These are phyloP conservation scores for Arrhopalites spinosus DNA, from an alignment of 2,888 invertebrate genomes.

Conservation along the genomic window DNA sequence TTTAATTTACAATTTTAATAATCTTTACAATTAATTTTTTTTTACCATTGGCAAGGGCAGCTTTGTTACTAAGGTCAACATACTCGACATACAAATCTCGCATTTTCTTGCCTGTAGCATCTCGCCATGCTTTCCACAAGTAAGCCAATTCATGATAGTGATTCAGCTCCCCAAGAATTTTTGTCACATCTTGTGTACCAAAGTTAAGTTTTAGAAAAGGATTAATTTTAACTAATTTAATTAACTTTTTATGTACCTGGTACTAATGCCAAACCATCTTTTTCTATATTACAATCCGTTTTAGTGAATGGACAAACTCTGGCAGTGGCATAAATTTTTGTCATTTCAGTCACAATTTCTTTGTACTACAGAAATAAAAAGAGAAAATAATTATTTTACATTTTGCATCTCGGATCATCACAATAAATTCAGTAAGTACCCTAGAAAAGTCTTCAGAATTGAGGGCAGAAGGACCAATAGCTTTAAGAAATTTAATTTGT, in stretches of 20 bases:
- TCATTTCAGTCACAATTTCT: conserved; percentile 69
- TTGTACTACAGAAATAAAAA: conserved; percentile 58
- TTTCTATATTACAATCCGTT: conserved; percentile 60
- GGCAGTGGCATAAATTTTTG: conserved; percentile 74
- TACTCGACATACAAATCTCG: conserved; percentile 78
- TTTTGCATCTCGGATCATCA: too few relatives aligned
- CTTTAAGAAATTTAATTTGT: conserved; percentile 72
- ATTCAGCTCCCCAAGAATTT: conserved; percentile 74
- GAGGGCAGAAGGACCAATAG: conserved; percentile 74
- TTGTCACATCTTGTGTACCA: too few relatives aligned
- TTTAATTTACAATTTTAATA: background rate
- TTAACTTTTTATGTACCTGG: conserved; percentile 58
- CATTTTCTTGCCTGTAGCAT: conserved; percentile 76
- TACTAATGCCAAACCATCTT: conserved; percentile 64
- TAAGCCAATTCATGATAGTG: conserved; percentile 76
- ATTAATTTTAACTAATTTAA: background rate
- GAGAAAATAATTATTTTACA: too few relatives aligned
- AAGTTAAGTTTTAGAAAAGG: conserved; percentile 66
- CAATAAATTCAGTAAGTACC: background rate
- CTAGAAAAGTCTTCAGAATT: conserved; percentile 67
- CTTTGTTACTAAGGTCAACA: conserved; percentile 78
- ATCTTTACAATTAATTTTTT: background rate
- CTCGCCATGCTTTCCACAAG: conserved; percentile 81
- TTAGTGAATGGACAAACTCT: conserved; percentile 69
- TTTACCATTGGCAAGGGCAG: conserved; percentile 71